These are phyloP conservation scores for Ambastaia sidthimunki DNA, from an alignment of 2,797 vertebrate genomes.

Conservation along the genomic window DNA sequence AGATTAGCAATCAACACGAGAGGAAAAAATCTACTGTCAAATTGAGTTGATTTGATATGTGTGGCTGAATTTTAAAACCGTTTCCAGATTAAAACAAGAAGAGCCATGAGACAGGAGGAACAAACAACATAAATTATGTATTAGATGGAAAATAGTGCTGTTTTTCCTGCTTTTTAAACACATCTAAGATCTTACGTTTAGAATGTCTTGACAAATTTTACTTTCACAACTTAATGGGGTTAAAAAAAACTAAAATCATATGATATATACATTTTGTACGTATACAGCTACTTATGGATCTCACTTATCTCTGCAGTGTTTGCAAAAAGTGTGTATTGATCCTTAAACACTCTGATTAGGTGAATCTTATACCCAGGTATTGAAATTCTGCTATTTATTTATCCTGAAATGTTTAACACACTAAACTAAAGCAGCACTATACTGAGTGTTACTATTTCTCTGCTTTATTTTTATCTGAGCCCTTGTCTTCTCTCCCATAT, in stretches of 20 bases:
- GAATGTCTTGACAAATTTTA: not conserved
- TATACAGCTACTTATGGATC: not conserved
- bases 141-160: not conserved
- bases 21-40: constrained; percentile 47
- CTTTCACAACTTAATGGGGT: not conserved
- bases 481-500: too few species aligned
- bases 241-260: not conserved
- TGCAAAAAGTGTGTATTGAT: not conserved
- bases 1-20: constrained; percentile 55
- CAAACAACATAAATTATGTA: constrained; percentile 18
- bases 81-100: not conserved
- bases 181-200: not conserved
- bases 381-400: not conserved
- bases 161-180: not conserved
- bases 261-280: not conserved
- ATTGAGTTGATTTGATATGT: constrained; percentile 48
- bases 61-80: constrained; percentile 20
- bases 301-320: too few species aligned
- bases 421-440: too few species aligned
- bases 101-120: not conserved
- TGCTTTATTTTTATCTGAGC: too few species aligned
- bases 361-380: not conserved
- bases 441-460: too few species aligned
- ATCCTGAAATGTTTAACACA: not conserved
- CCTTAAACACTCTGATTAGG: not conserved